Percentiles rank a stretch among this genome's conserved stretches.
These are phyloP conservation scores for Crypturellus undulatus DNA, from an alignment of 2,113 vertebrate species.

Conservation along the genomic window DNA sequence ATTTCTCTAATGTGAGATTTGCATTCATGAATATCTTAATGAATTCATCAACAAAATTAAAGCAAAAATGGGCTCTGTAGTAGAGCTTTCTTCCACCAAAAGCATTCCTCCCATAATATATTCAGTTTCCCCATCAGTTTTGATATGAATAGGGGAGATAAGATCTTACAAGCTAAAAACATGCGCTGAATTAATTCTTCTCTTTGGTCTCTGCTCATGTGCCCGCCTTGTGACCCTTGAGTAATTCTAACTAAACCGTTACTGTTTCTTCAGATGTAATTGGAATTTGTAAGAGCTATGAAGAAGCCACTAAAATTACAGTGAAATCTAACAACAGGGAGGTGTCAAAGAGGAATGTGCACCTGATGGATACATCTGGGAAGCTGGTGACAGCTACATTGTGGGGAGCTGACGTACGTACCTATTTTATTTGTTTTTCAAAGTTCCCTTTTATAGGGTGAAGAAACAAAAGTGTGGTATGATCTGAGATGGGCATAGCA, in stretches of 20 bases:
- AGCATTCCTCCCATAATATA: conserved; percentile 42
- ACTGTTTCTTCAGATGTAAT: conserved; percentile 88
- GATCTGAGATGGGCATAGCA: conserved; percentile 6
- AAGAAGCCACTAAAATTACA: conserved; percentile 88
- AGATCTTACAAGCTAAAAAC: conserved; percentile 48
- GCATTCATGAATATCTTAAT: conserved; percentile 64
- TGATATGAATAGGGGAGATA: conserved; percentile 56
- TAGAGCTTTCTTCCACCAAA: neutral
- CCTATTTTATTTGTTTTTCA: conserved; percentile 5
- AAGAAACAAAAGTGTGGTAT: neutral
- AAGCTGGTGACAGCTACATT: conserved; percentile 90
- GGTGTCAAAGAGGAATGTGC: conserved; percentile 90
- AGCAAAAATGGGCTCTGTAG: conserved; percentile 52
- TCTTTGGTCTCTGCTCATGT: neutral
- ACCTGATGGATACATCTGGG: conserved; percentile 91
- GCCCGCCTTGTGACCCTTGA: neutral
- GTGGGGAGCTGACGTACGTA: conserved; percentile 93
- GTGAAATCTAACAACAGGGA: conserved; percentile 89
- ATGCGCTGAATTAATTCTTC: conserved; percentile 22
- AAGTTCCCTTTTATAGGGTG: neutral
- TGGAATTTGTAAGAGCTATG: conserved; percentile 92
- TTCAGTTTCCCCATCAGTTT: conserved; percentile 57
- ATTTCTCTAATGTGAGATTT: conserved; percentile 36
- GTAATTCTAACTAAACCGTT: conserved; percentile 19
- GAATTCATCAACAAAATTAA: conserved; percentile 68